A percentile compares a stretch with the other conserved stretches of the same genome.
Evolutionary conservation across 1,140 invertebrate genomes (phyloP).

Genomic region (Sinonovacula constricta): DNA sequence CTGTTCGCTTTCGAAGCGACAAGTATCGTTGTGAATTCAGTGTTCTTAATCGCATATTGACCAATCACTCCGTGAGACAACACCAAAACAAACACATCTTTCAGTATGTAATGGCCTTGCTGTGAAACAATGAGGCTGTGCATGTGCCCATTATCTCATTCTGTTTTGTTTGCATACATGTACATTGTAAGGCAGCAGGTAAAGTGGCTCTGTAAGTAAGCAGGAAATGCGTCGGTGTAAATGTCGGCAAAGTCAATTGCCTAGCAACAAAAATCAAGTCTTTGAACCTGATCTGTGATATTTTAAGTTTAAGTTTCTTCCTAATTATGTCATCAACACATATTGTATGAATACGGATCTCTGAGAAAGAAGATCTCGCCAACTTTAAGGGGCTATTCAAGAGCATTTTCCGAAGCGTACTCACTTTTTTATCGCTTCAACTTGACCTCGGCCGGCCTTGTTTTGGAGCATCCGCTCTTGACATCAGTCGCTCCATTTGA

Average conservation of each 20-base stretch:
- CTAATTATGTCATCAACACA: neutral
- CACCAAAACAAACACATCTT: neutral
- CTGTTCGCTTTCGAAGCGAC: slow-evolving; percentile 1
- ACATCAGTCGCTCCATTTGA: neutral
- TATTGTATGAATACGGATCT: slow-evolving; percentile 19
- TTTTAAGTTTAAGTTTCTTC: neutral
- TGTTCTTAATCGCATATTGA: neutral
- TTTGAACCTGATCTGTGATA: slow-evolving; percentile 9
- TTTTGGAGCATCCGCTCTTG: slow-evolving; percentile 25
- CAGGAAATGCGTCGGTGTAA: neutral
- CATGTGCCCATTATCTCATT: neutral
- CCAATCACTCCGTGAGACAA: slow-evolving; percentile 2
- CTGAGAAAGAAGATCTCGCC: slow-evolving; percentile 14
- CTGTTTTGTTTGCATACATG: neutral
- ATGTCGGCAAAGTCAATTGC: neutral
- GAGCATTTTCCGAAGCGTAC: slow-evolving; percentile 14
- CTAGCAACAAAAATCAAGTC: slow-evolving; percentile 4
- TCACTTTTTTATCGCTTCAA: slow-evolving; percentile 24
- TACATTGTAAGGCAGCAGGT: neutral
- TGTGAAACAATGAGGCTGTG: neutral
- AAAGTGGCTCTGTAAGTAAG: neutral
- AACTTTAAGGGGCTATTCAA: neutral
- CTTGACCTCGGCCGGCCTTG: slow-evolving; percentile 10
- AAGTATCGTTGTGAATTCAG: neutral
- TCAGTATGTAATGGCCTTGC: neutral